Percentiles rank a stretch among this genome's conserved stretches.
These are phyloP conservation scores for Bungarus multicinctus DNA, from an alignment of 2,113 vertebrate species.

Conservation along the genomic window DNA sequence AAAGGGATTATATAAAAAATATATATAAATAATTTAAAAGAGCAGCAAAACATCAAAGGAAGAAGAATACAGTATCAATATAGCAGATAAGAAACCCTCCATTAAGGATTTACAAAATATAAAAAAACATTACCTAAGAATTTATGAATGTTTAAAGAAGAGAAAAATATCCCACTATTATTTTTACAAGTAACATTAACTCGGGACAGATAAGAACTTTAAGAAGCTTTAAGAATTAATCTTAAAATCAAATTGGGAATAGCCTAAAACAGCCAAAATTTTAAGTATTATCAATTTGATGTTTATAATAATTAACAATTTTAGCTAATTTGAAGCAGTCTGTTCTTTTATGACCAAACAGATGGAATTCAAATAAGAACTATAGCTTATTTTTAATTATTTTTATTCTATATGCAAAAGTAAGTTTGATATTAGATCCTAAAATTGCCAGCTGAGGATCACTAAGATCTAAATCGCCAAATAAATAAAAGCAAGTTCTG, in stretches of 20 bases:
- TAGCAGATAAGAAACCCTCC: background rate
- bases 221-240: background rate
- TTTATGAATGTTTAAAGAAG: background rate
- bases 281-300: background rate
- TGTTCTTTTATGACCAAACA: background rate
- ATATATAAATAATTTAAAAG: background rate
- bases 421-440: background rate
- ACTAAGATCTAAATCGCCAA: background rate
- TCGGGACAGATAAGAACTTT: background rate
- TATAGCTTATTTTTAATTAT: background rate
- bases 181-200: background rate
- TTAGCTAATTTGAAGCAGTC: background rate
- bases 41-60: background rate
- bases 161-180: background rate
- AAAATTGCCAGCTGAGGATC: background rate
- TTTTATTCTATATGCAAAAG: no score
- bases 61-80: background rate
- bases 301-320: background rate
- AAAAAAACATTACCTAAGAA: background rate
- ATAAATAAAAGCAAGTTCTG: background rate
- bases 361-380: background rate
- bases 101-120: background rate
- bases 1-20: background rate
- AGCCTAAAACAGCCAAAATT: background rate
- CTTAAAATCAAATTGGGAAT: background rate